These are phyloP conservation scores for Athene noctua DNA, from an alignment of 2,113 vertebrate species.

Conservation along the genomic window DNA sequence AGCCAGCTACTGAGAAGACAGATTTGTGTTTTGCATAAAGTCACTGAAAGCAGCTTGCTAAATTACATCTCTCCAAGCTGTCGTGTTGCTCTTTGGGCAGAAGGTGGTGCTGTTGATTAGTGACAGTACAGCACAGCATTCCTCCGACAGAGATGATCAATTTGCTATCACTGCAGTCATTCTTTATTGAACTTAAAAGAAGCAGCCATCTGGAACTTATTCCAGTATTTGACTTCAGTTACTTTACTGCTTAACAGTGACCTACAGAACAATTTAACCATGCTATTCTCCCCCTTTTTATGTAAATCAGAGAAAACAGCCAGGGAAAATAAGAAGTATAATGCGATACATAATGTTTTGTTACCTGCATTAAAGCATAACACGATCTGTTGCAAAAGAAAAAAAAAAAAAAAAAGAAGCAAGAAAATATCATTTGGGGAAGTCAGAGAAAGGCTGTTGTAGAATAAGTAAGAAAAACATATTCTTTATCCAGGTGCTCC, in stretches of 20 bases:
- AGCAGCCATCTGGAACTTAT: slow-evolving; percentile 57
- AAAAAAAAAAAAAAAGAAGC: no score
- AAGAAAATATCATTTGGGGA: neutral
- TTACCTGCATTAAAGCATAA: neutral
- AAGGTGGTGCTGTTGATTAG: slow-evolving; percentile 77
- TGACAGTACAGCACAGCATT: neutral
- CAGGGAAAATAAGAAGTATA: neutral
- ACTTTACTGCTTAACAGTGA: slow-evolving; percentile 51
- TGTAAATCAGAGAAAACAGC: slow-evolving; percentile 42
- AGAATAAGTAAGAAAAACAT: neutral
- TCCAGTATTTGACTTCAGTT: slow-evolving; percentile 58
- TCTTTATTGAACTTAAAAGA: slow-evolving; percentile 44
- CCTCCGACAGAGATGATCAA: slow-evolving; percentile 5
- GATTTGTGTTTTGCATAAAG: neutral
- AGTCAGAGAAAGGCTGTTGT: neutral
- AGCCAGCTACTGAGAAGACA: neutral
- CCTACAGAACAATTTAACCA: neutral
- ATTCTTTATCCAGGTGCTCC: neutral
- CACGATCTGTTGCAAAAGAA: neutral
- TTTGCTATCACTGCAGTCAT: slow-evolving; percentile 8
- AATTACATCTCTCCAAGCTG: neutral
- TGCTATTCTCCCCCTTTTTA: slow-evolving; percentile 2
- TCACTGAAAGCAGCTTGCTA: neutral
- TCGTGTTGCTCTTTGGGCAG: slow-evolving; percentile 13
- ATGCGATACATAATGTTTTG: neutral